Percentiles rank a stretch among this genome's conserved stretches.
Evolutionary conservation across 1,140 invertebrate species (phyloP).

Genomic region (Caerostris extrusa): DNA sequence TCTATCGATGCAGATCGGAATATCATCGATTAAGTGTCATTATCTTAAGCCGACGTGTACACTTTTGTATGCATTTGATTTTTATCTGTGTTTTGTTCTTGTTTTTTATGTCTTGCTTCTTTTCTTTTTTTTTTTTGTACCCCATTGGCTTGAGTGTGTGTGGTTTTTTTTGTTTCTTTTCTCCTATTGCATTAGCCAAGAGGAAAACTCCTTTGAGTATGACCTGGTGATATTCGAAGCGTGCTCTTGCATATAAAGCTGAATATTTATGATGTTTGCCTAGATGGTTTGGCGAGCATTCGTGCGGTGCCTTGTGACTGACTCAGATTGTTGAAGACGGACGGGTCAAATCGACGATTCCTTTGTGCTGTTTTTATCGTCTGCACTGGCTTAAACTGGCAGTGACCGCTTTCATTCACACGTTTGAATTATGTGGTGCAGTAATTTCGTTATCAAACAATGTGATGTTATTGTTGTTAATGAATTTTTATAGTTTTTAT

Average conservation of each 20-base stretch:
- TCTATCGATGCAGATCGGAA: slow-evolving; percentile 19
- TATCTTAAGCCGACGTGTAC: slow-evolving; percentile 64
- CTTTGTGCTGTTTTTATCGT: background rate
- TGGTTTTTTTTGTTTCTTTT: background rate
- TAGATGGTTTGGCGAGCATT: background rate
- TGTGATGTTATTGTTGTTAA: background rate
- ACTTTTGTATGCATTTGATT: slow-evolving; percentile 48
- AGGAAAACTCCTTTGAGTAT: slow-evolving; percentile 30
- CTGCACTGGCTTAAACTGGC: slow-evolving; percentile 20
- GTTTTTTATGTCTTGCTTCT: slow-evolving; percentile 6
- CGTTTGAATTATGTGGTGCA: background rate
- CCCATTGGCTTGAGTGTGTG: too few species aligned
- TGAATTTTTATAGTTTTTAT: background rate
- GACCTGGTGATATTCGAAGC: slow-evolving; percentile 19
- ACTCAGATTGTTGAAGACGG: background rate
- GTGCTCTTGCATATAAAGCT: slow-evolving; percentile 45
- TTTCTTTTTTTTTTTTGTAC: background rate
- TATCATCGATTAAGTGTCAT: slow-evolving; percentile 55
- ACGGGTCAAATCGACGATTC: slow-evolving; percentile 28
- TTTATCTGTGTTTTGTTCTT: slow-evolving; percentile 55
- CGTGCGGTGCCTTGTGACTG: background rate
- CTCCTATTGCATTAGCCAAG: background rate
- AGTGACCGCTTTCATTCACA: slow-evolving; percentile 1
- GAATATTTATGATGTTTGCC: background rate
- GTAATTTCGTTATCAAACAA: background rate